Evolutionary conservation across 2,888 invertebrate species (phyloP).

Genomic region (Choreutis nemorana): DNA sequence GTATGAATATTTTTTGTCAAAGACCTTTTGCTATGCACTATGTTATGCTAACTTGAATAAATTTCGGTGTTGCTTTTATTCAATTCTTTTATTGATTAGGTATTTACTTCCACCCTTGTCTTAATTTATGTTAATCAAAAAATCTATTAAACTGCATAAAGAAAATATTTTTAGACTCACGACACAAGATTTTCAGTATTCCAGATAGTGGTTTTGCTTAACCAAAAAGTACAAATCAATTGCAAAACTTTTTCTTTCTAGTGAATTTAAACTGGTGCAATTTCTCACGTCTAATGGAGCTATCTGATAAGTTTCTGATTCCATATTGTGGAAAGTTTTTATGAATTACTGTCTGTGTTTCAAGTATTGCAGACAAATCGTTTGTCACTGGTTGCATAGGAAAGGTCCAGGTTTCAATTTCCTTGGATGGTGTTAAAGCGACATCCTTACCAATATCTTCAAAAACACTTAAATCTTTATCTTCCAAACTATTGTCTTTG

Average conservation of each 20-base stretch:
- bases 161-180: too few species aligned
- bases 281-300: constrained; percentile 9
- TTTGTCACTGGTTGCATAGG: constrained; percentile 6
- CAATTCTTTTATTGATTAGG: constrained; percentile 15
- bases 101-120: constrained; percentile 13
- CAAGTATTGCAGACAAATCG: neutral
- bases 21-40: constrained; percentile 43
- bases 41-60: constrained; percentile 44
- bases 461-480: constrained; percentile 14
- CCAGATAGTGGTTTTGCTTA: too few species aligned
- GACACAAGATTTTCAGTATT: too few species aligned
- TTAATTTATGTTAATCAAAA: constrained; percentile 15
- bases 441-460: constrained; percentile 11
- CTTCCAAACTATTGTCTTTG: too few species aligned
- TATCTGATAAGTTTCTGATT: neutral
- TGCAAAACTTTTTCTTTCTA: constrained; percentile 16
- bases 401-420: constrained; percentile 38
- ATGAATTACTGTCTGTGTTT: neutral
- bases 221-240: too few species aligned
- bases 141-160: too few species aligned
- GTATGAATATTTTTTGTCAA: constrained; percentile 16
- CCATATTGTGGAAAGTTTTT: neutral
- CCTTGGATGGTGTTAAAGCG: constrained; percentile 20
- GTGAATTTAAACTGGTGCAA: constrained; percentile 31
- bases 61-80: constrained; percentile 52